Evolutionary conservation across 2,888 invertebrate species (phyloP), one percentile per base, ranked within the genome.

Genomic region (Dryococelus australis): DNA sequence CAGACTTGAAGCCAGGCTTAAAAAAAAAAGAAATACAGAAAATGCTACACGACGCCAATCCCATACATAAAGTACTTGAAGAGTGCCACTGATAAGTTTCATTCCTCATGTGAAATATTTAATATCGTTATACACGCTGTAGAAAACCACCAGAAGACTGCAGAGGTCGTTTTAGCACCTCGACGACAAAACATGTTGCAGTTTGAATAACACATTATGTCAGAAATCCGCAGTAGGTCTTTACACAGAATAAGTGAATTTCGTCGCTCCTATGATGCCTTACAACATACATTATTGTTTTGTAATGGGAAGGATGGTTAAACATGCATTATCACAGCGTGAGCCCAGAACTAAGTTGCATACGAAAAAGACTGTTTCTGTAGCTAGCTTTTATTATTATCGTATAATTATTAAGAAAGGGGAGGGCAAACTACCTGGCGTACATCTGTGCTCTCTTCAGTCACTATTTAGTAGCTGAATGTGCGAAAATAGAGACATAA

Each of bases 261-360:
- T 47, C 47, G 16, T 16, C 47, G 47, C 2, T 47, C 88, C 3
- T 90, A 90, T 51, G 91, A 92, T 88, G 88, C 91, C 43, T 87
- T 92, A 65, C 89, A 90, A 43, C 92, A 92, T 87, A 91, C 91
- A 0, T 47, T 92, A 3, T 88, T 91, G 86, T 92, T 91, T 88
- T 89, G 89, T n/a, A 47, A 43, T 35, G 90, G 90, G 35, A 88
- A 90, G 80, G 89, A 90, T 88, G 88, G 90, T 24, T 90, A 47
- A 3, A 5, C 47, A 89, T 85, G 79, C 81, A 35, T 85, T 90
- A 13, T 47, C 43, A 8, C 88, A 88, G 43, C 53, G 24, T 9
- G 87, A 89, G 87, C 88, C 87, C 16, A 51, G 24, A 51, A 89
- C 88, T 35, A 43, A 85, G 16, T 81, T 26, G 87, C 51, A 53